phyloP scores from a whole-genome alignment of 2,113 vertebrate species.

The Globicephala melas region DNA sequence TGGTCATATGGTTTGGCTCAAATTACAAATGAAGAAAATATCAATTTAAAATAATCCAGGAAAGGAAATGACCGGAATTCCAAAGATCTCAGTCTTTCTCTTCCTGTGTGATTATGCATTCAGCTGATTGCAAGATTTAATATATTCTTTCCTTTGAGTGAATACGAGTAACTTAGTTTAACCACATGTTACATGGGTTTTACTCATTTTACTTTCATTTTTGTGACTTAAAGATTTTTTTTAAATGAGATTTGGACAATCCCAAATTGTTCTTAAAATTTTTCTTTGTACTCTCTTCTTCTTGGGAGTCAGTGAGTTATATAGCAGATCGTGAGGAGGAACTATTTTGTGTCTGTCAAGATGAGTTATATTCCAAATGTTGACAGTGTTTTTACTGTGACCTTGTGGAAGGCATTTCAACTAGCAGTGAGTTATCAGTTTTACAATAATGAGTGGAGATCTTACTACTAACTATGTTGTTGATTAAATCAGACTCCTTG shows the following conservation, averaged over 20 bases:
- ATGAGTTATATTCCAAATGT: neutral
- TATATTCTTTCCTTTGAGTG: neutral
- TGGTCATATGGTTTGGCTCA: neutral
- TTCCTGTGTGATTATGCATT: neutral
- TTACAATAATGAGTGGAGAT: neutral
- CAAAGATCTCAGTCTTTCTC: neutral
- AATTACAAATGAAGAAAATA: neutral
- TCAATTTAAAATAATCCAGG: neutral
- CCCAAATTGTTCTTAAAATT: neutral
- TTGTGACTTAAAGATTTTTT: neutral
- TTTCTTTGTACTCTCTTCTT: neutral
- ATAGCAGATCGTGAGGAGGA: neutral
- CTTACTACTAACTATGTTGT: neutral
- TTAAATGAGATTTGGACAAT: neutral
- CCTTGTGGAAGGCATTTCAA: neutral
- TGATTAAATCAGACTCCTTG: slow-evolving; percentile 12
- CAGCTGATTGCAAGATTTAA: neutral
- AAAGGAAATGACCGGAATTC: neutral
- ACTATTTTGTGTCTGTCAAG: neutral
- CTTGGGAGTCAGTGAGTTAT: neutral
- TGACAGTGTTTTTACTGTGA: neutral
- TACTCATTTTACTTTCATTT: slow-evolving; percentile 1
- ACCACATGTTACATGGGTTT: neutral
- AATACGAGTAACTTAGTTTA: neutral
- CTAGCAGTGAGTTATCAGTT: neutral